These are phyloP conservation scores for Lucilia cuprina DNA, from an alignment of 1,140 invertebrate species.

Conservation along the genomic window DNA sequence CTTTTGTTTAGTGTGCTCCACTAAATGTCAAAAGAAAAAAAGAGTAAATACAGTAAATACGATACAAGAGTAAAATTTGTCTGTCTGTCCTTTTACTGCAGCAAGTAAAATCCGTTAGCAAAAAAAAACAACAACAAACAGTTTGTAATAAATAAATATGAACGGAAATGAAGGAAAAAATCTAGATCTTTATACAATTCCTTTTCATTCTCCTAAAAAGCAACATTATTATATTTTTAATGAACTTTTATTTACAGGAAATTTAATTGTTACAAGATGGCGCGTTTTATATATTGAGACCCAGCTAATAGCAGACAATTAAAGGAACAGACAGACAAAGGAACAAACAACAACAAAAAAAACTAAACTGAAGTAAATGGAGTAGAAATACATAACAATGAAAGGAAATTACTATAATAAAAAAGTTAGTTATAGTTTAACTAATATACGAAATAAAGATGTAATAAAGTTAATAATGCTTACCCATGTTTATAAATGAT, in stretches of 20 bases:
- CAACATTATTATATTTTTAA: neutral
- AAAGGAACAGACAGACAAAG: neutral
- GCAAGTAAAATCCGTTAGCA: too few species aligned
- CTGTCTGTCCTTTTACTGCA: too few species aligned
- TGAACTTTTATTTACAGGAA: neutral
- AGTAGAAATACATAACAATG: too few species aligned
- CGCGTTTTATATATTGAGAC: neutral
- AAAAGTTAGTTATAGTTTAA: too few species aligned
- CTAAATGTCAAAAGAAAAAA: neutral
- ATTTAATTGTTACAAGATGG: constrained; percentile 17
- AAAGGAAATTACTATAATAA: too few species aligned
- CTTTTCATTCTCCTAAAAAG: neutral
- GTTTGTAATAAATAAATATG: too few species aligned
- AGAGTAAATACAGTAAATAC: neutral
- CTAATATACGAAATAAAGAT: too few species aligned
- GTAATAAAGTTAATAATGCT: neutral
- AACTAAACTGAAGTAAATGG: too few species aligned
- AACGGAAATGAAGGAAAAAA: neutral
- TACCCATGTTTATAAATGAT: neutral
- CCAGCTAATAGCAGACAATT: neutral
- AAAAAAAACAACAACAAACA: too few species aligned
- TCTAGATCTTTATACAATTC: neutral
- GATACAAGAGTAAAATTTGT: neutral
- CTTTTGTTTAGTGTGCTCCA: neutral
- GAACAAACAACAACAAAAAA: neutral